Evolutionary conservation across 2,797 vertebrate genomes (phyloP), one percentile per base, ranked within the genome.

Genomic region (Poeciliopsis paucimaculata): DNA sequence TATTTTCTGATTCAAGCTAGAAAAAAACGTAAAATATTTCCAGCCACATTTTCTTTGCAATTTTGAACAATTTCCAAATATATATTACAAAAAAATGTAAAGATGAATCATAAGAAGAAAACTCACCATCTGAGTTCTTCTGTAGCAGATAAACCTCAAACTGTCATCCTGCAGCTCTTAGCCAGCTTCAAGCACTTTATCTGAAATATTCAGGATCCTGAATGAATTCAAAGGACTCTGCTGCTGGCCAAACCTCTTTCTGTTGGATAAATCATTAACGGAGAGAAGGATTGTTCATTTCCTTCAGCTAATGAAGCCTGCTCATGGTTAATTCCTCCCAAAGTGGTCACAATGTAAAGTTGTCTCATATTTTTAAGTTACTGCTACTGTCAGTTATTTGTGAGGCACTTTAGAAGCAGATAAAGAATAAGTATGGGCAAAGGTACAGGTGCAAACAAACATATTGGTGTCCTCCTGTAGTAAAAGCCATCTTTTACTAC

Each of bases 181-280:
- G 3, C 28, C 28, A 12, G 81, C 84, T 83, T 87, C 45, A 72
- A 31, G 43, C 73, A 51, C 85, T 88, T 88, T 80, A 78, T 78
- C 66, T 72, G 83, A 89, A 91, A 90, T 88, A 87, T 90, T 90
- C 90, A 57, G 60, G 76, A 77, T 75, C 73, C 78, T 87, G 80
- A 93, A 88, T 95, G 93, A 91, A 91, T 90, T 92, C 84, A 81
- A 74, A 75, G 86, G 82, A 75, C 84, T 89, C 77, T 75, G 77
- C 76, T 60, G 75, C 83, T 68, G 49, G 82, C 84, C 81, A 72
- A 88, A 78, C 80, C 88, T 64, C 77, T 86, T 89, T 92, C 78
- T 79, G 82, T 77, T 71, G 79, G 79, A 91, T 96, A 51, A 96
- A 94, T 95, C 92, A 96, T 96, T 96, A 95, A 96, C 95, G 70